Conservation (phyloP, 1,140 invertebrate species). For the Bursaphelenchus mucronatus region DNA sequence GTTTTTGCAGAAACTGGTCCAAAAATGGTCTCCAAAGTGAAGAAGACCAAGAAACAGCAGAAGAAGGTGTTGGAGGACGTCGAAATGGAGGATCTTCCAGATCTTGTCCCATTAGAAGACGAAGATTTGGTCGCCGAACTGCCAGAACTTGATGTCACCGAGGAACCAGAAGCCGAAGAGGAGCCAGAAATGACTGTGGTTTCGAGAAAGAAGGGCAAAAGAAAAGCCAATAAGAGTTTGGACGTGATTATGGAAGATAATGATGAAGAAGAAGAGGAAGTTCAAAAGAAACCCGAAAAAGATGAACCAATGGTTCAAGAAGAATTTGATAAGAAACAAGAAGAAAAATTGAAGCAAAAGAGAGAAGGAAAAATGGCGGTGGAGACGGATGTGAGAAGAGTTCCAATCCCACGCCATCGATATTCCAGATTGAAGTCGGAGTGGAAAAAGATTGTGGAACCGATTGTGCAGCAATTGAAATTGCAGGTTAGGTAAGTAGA, state of each 20-base stretch:
- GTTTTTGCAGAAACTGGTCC: constrained; percentile 25
- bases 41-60: constrained; percentile 30
- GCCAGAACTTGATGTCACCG: background rate
- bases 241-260: constrained; percentile 5
- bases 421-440: constrained; percentile 89
- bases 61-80: constrained; percentile 13
- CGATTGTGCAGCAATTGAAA: constrained; percentile 87
- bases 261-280: constrained; percentile 18
- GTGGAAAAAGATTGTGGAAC: constrained; percentile 94
- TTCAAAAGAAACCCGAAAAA: background rate
- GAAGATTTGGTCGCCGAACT: background rate
- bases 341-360: constrained; percentile 25
- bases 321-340: constrained; percentile 30
- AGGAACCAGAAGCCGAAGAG: background rate
- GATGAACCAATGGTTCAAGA: constrained; percentile 12
- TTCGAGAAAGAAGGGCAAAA: constrained; percentile 6
- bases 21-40: constrained; percentile 3
- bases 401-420: constrained; percentile 72
- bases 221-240: background rate
- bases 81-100: constrained; percentile 12
- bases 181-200: constrained; percentile 17
- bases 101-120: constrained; percentile 4
- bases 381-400: constrained; percentile 61
- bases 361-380: constrained; percentile 3
- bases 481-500: constrained; percentile 73